Base-by-base conservation (phyloP, 2,888 invertebrate species). In the Erynnis tages region DNA sequence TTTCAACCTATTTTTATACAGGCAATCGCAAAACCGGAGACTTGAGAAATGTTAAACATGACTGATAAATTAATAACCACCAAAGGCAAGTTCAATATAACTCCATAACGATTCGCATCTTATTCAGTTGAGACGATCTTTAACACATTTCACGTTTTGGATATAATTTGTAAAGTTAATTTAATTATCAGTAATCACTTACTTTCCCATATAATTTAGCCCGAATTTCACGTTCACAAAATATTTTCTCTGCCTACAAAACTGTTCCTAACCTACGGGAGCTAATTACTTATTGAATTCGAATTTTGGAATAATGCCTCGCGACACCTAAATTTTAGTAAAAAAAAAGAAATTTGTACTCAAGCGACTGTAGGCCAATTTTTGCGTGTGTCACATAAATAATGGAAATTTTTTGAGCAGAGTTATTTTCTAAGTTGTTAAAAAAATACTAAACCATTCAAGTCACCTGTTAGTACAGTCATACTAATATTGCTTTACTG, bases 221-320 rank as follows among this genome's bases (percentile, higher is more conserved):
- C 67, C 68, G 46, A 19, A 34, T 63, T 66, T 57, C 55, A 59
- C 63, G 65, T 68, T 79, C 68, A 73, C 79, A 84, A 84, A 86
- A 87, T 86, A 85, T 81, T 41, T 67, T 69, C 63, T 85, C 77
- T 82, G 72, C 66, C 73, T 76, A 74, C 62, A 55, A 63, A 65
- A 66, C 66, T 62, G 73, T 73, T 66, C 62, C 64, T 71, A 71
- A 63, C 52, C 67, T 71, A 70, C 59, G 58, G 62, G 63, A 62
- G 60, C 67, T 69, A 71, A 63, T 58, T 58, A 65, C 40, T 46
- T 47, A 47, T 16, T 47, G 41, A 47, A 41, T 44, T 50, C 43
- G 35, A 37, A 52, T 49, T 53, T 54, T 53, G 50, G 53, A 60
- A 61, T 43, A 44, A 37, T 30, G 40, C 47, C 44, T 52, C 60